A percentile compares a stretch with the other conserved stretches of the same genome.
Conservation (phyloP, 2,888 invertebrate species). For the Melipona beecheii region DNA sequence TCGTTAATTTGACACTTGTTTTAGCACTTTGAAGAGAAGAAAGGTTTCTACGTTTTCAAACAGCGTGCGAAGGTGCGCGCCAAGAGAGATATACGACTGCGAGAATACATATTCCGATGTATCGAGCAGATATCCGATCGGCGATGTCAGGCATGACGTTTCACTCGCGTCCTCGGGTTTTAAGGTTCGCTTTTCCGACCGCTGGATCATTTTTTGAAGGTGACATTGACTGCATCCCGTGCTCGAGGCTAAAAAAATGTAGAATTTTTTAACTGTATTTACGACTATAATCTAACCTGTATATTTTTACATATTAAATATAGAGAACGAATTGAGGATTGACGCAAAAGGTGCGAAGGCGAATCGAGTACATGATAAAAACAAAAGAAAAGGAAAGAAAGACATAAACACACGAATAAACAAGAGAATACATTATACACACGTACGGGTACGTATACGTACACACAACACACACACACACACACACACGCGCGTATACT, state of each 20-base stretch:
- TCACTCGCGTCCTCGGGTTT: slow-evolving; percentile 68
- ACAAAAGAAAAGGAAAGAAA: slow-evolving; percentile 8
- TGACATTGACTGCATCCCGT: slow-evolving; percentile 71
- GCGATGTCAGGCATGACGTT: slow-evolving; percentile 59
- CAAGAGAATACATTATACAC: not conserved
- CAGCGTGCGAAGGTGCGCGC: not conserved
- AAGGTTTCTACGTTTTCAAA: slow-evolving; percentile 15
- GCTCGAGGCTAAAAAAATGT: slow-evolving; percentile 70
- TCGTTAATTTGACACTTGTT: not conserved
- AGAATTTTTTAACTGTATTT: slow-evolving; percentile 78
- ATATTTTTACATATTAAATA: slow-evolving; percentile 81
- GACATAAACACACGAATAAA: slow-evolving; percentile 21
- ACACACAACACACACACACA: not conserved
- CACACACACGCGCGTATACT: slow-evolving; percentile 16
- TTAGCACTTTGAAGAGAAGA: not conserved
- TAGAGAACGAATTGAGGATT: slow-evolving; percentile 67
- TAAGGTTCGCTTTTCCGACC: slow-evolving; percentile 60
- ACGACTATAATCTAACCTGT: slow-evolving; percentile 81
- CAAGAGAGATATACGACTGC: slow-evolving; percentile 13
- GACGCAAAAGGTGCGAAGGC: slow-evolving; percentile 59
- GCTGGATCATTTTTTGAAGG: slow-evolving; percentile 62
- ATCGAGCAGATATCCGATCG: slow-evolving; percentile 59
- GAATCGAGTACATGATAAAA: slow-evolving; percentile 48
- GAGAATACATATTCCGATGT: slow-evolving; percentile 11
- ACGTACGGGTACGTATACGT: not conserved